Percentiles rank a stretch among this genome's conserved stretches.
These are phyloP conservation scores for Lateolabrax maculatus DNA, from an alignment of 2,797 vertebrate species.

Conservation along the genomic window DNA sequence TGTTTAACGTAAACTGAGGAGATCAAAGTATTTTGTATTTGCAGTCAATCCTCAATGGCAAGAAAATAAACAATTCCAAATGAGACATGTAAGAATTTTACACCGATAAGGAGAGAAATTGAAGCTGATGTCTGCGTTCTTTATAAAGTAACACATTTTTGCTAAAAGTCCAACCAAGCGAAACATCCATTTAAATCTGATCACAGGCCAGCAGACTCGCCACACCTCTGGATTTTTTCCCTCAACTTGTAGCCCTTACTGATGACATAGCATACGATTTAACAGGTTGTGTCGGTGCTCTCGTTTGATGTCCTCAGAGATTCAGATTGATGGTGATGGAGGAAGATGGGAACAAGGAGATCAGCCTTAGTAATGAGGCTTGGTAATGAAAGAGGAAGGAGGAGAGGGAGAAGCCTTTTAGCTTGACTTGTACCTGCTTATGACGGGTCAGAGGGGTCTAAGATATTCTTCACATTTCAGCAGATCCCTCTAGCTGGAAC, in stretches of 20 bases:
- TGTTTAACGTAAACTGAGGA: neutral
- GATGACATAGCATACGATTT: neutral
- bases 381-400: conserved; percentile 19
- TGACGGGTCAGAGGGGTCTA: conserved; percentile 30
- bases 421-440: conserved; percentile 39
- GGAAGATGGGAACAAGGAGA: conserved; percentile 33
- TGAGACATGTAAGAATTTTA: conserved; percentile 9
- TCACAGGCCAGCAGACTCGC: conserved; percentile 10
- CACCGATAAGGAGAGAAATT: neutral
- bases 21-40: neutral
- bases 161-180: neutral
- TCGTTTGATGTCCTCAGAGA: conserved; percentile 56
- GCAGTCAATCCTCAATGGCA: neutral
- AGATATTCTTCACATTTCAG: conserved; percentile 32
- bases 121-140: neutral
- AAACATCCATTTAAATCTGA: conserved; percentile 5
- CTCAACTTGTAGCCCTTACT: neutral
- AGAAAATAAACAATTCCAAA: neutral
- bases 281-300: conserved; percentile 18
- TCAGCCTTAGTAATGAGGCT: conserved; percentile 43
- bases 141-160: neutral
- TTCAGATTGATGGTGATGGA: conserved; percentile 44
- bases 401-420: conserved; percentile 38
- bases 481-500: conserved; percentile 38
- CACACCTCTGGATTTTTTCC: neutral